A percentile compares a stretch with the other conserved stretches of the same genome.
Conservation (phyloP, 1,140 invertebrate genomes). For the Meloidogyne exigua region DNA sequence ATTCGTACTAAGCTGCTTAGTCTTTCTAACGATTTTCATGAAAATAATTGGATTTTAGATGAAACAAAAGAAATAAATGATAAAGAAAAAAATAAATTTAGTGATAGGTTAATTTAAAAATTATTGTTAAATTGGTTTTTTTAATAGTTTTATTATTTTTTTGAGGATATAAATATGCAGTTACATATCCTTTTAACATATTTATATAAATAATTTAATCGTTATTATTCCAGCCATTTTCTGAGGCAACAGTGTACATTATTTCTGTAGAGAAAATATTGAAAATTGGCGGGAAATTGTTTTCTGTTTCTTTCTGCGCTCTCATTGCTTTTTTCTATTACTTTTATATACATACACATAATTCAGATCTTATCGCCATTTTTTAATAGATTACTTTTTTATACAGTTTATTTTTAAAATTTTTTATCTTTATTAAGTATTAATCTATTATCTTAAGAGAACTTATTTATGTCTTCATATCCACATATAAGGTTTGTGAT, state of each 20-base stretch:
- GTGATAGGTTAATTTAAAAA: not conserved
- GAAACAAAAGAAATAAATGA: not conserved
- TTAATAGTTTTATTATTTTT: no score
- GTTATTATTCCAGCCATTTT: no score
- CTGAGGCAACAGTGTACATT: not conserved
- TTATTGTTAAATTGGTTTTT: not conserved
- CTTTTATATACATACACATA: not conserved
- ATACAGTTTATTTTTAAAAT: no score
- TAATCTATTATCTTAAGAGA: not conserved
- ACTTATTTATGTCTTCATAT: not conserved
- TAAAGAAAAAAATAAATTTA: not conserved
- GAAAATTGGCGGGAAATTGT: not conserved
- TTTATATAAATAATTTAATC: no score
- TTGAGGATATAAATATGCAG: no score
- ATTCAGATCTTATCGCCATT: not conserved
- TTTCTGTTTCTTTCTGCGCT: not conserved
- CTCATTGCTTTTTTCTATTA: not conserved
- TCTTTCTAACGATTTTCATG: constrained; percentile 18
- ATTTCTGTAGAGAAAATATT: not conserved
- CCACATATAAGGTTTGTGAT: not conserved
- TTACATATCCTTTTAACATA: no score
- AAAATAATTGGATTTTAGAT: constrained; percentile 18
- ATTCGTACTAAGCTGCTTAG: constrained; percentile 14
- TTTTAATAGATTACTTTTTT: not conserved
- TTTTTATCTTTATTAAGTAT: not conserved